Conservation (phyloP, 1,140 invertebrate species). For the Phymastichus coffea region DNA sequence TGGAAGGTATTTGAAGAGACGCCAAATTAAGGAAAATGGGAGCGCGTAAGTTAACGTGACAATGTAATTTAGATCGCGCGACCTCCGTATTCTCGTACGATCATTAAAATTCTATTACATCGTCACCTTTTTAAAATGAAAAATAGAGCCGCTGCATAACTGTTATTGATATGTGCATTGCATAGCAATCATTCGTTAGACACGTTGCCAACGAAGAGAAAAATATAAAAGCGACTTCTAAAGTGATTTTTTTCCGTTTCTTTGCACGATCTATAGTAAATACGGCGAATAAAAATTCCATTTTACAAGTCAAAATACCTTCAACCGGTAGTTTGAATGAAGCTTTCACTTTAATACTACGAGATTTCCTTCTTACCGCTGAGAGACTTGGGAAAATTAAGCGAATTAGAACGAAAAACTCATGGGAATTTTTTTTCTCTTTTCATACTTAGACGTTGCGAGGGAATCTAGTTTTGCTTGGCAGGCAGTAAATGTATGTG, state of each 20-base stretch:
- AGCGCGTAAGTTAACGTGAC: constrained; percentile 5
- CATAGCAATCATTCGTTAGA: not conserved
- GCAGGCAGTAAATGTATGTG: too few relatives aligned
- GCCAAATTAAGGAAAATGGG: too few relatives aligned
- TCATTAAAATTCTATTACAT: constrained; percentile 21
- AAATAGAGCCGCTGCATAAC: not conserved
- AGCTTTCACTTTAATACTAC: constrained; percentile 11
- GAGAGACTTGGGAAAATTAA: constrained; percentile 7
- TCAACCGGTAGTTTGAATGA: too few relatives aligned
- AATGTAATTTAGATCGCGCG: constrained; percentile 23
- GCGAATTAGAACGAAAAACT: constrained; percentile 12
- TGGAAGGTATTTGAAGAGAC: too few relatives aligned
- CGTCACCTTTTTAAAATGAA: not conserved
- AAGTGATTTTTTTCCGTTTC: too few relatives aligned
- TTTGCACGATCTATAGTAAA: too few relatives aligned
- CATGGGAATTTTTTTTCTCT: constrained; percentile 12
- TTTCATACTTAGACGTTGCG: not conserved
- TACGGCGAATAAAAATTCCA: too few relatives aligned
- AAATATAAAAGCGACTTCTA: too few relatives aligned
- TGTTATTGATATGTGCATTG: not conserved
- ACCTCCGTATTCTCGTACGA: constrained; percentile 9
- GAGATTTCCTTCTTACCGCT: not conserved
- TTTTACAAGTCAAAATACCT: too few relatives aligned
- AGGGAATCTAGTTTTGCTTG: not conserved
- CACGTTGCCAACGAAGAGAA: not conserved